Evolutionary conservation across 1,140 invertebrate genomes (phyloP).

Genomic region (Drosophila pseudoobscura): DNA sequence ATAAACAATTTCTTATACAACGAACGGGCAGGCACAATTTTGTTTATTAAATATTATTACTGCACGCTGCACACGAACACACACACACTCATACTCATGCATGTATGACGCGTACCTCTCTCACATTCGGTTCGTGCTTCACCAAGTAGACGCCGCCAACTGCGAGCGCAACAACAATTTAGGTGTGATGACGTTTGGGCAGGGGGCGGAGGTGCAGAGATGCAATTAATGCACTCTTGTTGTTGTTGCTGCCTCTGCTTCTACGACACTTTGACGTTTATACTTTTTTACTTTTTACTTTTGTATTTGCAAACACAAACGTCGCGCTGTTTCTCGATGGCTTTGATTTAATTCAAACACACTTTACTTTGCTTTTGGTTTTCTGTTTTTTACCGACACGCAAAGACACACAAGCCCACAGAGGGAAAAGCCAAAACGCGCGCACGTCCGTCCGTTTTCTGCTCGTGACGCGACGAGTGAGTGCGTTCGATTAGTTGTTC

Average conservation of each 20-base stretch:
- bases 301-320: slow-evolving; percentile 46
- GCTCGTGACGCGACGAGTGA: slow-evolving; percentile 10
- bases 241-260: slow-evolving; percentile 26
- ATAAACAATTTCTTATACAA: slow-evolving; percentile 68
- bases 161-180: slow-evolving; percentile 51
- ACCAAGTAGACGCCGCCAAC: slow-evolving; percentile 37
- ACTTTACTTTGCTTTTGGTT: slow-evolving; percentile 11
- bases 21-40: slow-evolving; percentile 17
- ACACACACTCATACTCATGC: slow-evolving; percentile 15
- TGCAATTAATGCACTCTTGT: slow-evolving; percentile 47
- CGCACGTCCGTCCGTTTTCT: slow-evolving; percentile 9
- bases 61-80: slow-evolving; percentile 29
- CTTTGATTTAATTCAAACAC: slow-evolving; percentile 50
- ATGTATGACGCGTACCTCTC: slow-evolving; percentile 54
- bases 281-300: slow-evolving; percentile 30
- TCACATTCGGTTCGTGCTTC: slow-evolving; percentile 30
- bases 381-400: slow-evolving; percentile 26
- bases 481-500: slow-evolving; percentile 20
- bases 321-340: slow-evolving; percentile 12
- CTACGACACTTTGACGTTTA: slow-evolving; percentile 29
- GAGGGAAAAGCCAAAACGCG: slow-evolving; percentile 16
- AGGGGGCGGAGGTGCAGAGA: slow-evolving; percentile 29
- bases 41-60: slow-evolving; percentile 67
- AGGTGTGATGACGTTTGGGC: slow-evolving; percentile 5
- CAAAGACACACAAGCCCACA: slow-evolving; percentile 27